Evolutionary conservation across 2,888 invertebrate genomes (phyloP).

Genomic region (Synergus laeviventris): DNA sequence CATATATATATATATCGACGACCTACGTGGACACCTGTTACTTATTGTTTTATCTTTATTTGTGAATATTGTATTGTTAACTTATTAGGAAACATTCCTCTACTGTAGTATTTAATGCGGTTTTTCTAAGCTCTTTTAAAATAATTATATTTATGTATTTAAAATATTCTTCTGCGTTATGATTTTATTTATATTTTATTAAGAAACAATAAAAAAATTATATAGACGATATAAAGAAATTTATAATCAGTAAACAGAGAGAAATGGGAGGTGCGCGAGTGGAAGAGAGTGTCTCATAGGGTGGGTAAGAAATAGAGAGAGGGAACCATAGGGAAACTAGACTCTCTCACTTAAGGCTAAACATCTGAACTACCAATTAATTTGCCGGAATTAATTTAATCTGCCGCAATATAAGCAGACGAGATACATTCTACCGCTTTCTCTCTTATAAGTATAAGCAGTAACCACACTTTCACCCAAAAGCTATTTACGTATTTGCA

Average conservation of each 20-base stretch:
- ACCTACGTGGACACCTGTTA: background rate
- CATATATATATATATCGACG: background rate
- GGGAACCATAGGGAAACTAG: slow-evolving; percentile 55
- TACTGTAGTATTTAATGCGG: background rate
- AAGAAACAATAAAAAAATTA: background rate
- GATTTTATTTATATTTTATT: background rate
- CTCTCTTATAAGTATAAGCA: background rate
- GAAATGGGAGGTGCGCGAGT: background rate
- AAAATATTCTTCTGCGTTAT: background rate
- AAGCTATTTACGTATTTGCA: background rate
- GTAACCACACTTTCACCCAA: slow-evolving; percentile 8
- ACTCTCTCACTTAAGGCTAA: slow-evolving; percentile 70
- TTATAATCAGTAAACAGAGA: background rate
- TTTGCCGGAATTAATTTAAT: slow-evolving; percentile 72
- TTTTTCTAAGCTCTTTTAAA: background rate
- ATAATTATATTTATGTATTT: slow-evolving; percentile 6
- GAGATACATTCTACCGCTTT: slow-evolving; percentile 1
- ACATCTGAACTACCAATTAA: slow-evolving; percentile 73
- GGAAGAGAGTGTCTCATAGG: background rate
- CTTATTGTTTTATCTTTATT: background rate
- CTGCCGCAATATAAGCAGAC: slow-evolving; percentile 59
- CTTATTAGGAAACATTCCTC: background rate
- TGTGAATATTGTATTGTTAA: background rate
- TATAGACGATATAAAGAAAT: background rate
- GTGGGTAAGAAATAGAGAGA: slow-evolving; percentile 48